phyloP scores from a whole-genome alignment of 30 jellyfish, hydroid and myxozoan species.

The Aurelia aurita complex sp. Pacific region DNA sequence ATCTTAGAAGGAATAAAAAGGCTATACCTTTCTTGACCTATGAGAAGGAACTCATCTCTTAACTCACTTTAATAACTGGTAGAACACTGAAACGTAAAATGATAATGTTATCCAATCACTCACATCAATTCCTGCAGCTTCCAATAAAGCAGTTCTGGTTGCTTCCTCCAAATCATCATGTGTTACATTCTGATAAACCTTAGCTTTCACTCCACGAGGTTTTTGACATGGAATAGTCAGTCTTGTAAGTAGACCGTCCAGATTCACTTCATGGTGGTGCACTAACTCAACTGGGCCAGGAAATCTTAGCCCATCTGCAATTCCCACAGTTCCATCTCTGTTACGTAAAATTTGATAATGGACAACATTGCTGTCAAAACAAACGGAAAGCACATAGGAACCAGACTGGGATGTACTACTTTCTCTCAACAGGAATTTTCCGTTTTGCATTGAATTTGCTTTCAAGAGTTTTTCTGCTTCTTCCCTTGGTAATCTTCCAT shows the following conservation, averaged over 20 bases:
- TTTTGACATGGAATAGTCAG: constrained; percentile 74
- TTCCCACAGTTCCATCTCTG: constrained; percentile 93
- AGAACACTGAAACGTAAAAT: too few species aligned
- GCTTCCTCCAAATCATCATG: constrained; percentile 96
- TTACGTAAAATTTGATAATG: constrained; percentile 86
- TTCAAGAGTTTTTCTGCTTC: constrained; percentile 73
- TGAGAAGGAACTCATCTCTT: too few species aligned
- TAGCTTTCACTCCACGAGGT: constrained; percentile 88
- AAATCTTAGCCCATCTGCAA: constrained; percentile 91
- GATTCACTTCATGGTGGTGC: constrained; percentile 84
- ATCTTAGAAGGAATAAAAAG: too few species aligned
- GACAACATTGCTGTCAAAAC: constrained; percentile 75
- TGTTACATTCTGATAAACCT: constrained; percentile 79
- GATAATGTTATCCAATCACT: background rate
- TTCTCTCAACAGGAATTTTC: constrained; percentile 87
- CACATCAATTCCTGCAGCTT: constrained; percentile 62
- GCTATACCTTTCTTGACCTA: too few species aligned
- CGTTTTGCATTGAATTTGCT: constrained; percentile 71
- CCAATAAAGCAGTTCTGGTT: constrained; percentile 67
- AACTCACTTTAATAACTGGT: too few species aligned
- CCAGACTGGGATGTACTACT: constrained; percentile 74
- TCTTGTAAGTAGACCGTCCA: constrained; percentile 89
- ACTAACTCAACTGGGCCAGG: constrained; percentile 96
- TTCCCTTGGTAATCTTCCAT: constrained; percentile 92
- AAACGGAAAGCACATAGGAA: constrained; percentile 80